These are phyloP conservation scores for Carollia perspicillata DNA, from an alignment of 2,113 vertebrate species.

Conservation along the genomic window DNA sequence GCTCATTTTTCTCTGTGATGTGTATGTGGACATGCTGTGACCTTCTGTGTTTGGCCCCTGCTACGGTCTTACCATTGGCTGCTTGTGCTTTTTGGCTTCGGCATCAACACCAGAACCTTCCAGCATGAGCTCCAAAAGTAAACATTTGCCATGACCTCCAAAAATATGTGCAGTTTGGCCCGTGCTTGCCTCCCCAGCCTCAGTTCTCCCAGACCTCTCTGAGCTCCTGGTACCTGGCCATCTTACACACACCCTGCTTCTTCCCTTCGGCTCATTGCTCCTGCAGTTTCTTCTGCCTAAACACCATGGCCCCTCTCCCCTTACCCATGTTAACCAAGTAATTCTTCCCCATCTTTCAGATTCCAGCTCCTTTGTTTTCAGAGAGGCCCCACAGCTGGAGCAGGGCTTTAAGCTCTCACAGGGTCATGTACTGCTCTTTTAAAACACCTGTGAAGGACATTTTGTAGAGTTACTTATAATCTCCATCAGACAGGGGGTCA, in stretches of 20 bases:
- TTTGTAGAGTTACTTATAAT: neutral
- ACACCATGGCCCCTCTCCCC: accelerated
- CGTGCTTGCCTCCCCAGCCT: neutral
- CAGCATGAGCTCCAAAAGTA: neutral
- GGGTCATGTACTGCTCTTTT: neutral
- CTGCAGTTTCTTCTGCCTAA: neutral
- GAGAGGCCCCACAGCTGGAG: neutral
- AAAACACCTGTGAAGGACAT: neutral
- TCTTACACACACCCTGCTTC: too few species aligned
- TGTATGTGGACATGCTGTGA: accelerated
- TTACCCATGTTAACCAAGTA: neutral
- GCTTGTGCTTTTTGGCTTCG: neutral
- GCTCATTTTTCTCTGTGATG: neutral
- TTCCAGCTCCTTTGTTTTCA: neutral
- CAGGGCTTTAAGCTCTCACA: neutral
- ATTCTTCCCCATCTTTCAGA: slow-evolving; percentile 19
- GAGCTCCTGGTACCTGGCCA: neutral
- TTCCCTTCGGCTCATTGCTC: neutral
- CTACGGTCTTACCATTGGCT: neutral
- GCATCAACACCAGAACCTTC: neutral
- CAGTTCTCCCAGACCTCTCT: neutral
- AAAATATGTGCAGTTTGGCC: accelerated
- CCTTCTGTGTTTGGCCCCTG: neutral
- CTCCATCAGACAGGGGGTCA: neutral
- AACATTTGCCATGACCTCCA: neutral